These are phyloP conservation scores for Chrysolina americana DNA, from an alignment of 2,888 invertebrate species.

Conservation along the genomic window DNA sequence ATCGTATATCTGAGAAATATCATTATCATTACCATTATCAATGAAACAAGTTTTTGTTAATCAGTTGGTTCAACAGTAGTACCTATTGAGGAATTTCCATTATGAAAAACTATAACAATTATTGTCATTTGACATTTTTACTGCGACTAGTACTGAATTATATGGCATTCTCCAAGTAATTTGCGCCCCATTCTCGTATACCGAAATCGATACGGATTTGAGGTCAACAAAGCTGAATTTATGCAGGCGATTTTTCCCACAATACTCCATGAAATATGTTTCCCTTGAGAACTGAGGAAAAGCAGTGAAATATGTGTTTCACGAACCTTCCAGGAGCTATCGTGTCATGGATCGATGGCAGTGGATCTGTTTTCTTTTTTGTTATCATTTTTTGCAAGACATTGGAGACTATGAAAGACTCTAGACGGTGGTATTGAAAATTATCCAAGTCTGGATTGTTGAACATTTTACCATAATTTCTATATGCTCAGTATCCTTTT, in stretches of 20 bases:
- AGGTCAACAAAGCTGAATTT: constrained; percentile 15
- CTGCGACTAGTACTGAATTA: background rate
- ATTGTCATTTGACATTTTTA: background rate
- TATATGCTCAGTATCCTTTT: no score
- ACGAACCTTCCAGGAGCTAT: background rate
- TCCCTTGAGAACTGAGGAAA: background rate
- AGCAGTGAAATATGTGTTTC: background rate
- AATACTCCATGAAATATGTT: constrained; percentile 3
- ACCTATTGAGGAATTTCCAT: background rate
- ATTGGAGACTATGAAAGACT: no score
- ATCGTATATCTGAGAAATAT: no score
- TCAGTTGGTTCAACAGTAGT: no score
- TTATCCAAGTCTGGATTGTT: no score
- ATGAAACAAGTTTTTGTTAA: no score
- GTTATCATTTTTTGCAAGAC: no score
- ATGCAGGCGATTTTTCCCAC: background rate
- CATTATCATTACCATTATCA: no score
- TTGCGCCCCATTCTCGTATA: background rate
- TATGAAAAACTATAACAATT: background rate
- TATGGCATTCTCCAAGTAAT: background rate
- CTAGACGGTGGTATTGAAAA: no score
- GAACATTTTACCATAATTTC: no score
- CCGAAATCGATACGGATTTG: constrained; percentile 8
- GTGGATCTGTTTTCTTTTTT: background rate
- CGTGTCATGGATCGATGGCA: background rate